These are phyloP conservation scores for Forbesichthys papilliferus DNA, from an alignment of 2,113 vertebrate species.

Conservation along the genomic window DNA sequence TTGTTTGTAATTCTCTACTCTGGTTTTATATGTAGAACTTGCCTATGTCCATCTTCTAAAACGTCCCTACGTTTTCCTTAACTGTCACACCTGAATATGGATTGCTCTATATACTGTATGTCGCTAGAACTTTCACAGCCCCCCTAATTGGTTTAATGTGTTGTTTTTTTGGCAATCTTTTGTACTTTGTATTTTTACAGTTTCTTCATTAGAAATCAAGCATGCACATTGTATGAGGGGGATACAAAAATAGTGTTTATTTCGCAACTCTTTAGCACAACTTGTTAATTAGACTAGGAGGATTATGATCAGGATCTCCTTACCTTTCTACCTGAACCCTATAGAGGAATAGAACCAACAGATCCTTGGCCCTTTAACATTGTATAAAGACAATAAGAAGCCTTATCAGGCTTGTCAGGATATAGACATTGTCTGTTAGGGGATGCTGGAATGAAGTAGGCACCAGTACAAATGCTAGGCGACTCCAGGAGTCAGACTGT, in stretches of 20 bases:
- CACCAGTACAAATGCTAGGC: too few relatives aligned
- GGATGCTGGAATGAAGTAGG: too few relatives aligned
- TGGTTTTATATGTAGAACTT: conserved; percentile 9
- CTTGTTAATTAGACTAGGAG: too few relatives aligned
- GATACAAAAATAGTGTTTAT: conserved; percentile 31
- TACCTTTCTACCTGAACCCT: too few relatives aligned
- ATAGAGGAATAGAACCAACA: too few relatives aligned
- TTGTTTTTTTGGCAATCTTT: conserved; percentile 7
- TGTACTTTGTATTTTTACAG: conserved; percentile 20
- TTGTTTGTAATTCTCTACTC: not conserved
- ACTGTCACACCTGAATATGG: not conserved
- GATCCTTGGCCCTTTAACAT: too few relatives aligned
- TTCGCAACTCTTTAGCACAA: conserved; percentile 3
- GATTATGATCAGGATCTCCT: too few relatives aligned
- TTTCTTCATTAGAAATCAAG: conserved; percentile 29
- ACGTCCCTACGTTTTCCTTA: not conserved
- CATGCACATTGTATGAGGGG: conserved; percentile 2
- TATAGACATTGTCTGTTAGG: too few relatives aligned
- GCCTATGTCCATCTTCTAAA: conserved; percentile 16
- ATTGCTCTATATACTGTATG: too few relatives aligned
- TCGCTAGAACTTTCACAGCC: conserved; percentile 31
- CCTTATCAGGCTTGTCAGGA: too few relatives aligned
- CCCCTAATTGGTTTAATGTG: conserved; percentile 24
- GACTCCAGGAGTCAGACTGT: too few relatives aligned
- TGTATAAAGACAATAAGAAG: too few relatives aligned